Evolutionary conservation across 2,888 invertebrate genomes (phyloP).

Genomic region (Ceramica pisi): DNA sequence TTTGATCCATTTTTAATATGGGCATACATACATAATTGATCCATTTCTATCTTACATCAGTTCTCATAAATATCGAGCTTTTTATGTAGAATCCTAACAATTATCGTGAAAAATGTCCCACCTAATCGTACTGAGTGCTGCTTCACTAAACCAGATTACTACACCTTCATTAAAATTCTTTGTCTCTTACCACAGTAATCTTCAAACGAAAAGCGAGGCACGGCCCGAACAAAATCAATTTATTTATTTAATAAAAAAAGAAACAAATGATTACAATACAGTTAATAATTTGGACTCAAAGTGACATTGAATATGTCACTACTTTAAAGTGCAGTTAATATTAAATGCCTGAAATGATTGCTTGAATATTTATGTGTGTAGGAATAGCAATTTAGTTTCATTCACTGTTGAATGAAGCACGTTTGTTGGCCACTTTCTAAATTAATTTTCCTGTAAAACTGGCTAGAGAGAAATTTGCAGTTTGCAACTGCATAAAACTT

Average conservation of each 20-base stretch:
- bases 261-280: conserved; percentile 34
- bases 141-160: conserved; percentile 9
- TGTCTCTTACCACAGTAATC: conserved; percentile 3
- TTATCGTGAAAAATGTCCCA: background rate
- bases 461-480: conserved; percentile 2
- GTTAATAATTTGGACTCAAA: conserved; percentile 24
- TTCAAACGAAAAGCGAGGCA: conserved; percentile 3
- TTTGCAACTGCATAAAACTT: too few relatives aligned
- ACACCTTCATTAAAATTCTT: conserved; percentile 33
- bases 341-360: conserved; percentile 47
- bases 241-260: conserved; percentile 36
- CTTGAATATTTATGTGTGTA: conserved; percentile 26
- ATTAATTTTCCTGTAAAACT: background rate
- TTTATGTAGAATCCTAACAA: background rate
- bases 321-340: conserved; percentile 18
- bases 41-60: background rate
- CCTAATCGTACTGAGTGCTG: conserved; percentile 10
- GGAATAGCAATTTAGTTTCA: conserved; percentile 28
- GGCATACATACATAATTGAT: too few relatives aligned
- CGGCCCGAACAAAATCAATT: conserved; percentile 42
- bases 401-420: conserved; percentile 30
- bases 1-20: too few relatives aligned
- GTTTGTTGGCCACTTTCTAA: conserved; percentile 33
- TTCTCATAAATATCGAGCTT: background rate
- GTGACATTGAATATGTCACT: conserved; percentile 42